Conservation (phyloP, 2,113 vertebrate species). For the Gavia stellata region DNA sequence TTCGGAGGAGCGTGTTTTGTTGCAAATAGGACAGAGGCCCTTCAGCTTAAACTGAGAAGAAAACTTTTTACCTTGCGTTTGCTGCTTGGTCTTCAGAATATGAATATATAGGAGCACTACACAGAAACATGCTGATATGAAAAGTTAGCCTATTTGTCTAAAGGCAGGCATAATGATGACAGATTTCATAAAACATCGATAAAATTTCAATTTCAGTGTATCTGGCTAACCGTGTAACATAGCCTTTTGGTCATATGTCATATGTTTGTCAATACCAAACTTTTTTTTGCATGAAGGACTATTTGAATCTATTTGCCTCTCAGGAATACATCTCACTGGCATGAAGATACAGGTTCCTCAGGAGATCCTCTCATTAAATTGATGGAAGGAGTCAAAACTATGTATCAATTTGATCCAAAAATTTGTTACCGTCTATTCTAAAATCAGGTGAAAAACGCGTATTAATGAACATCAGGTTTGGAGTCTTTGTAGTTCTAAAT, state of each 20-base stretch:
- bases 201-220: not conserved
- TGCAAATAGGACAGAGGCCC: not conserved
- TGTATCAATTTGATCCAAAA: not conserved
- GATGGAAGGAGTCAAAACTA: not conserved
- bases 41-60: not conserved
- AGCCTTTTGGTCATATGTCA: not conserved
- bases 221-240: not conserved
- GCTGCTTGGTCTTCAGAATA: not conserved
- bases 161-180: not conserved
- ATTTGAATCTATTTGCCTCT: not conserved
- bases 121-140: not conserved
- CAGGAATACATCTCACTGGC: not conserved
- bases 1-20: not conserved
- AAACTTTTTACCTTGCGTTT: not conserved
- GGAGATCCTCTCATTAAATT: not conserved
- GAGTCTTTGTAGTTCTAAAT: not conserved
- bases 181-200: not conserved
- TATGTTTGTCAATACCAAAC: not conserved
- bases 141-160: not conserved
- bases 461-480: not conserved
- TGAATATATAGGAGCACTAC: not conserved
- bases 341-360: not conserved
- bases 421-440: not conserved
- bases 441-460: not conserved
- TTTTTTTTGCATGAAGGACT: not conserved